phyloP scores from a whole-genome alignment of 2,113 vertebrate genomes.

The Uropsilus gracilis region DNA sequence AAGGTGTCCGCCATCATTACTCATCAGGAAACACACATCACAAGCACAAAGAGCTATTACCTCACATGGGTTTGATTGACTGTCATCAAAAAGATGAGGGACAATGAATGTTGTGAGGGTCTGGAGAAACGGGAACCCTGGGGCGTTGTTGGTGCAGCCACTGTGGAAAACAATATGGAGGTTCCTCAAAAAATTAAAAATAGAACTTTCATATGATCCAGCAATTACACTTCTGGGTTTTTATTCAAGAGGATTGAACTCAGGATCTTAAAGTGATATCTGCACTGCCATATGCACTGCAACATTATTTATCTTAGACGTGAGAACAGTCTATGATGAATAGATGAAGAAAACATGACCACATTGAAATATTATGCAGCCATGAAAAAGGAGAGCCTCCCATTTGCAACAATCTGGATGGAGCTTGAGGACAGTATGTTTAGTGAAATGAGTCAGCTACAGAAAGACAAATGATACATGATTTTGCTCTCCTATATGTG shows the following conservation, averaged over 20 bases:
- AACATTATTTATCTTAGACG: neutral
- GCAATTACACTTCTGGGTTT: neutral
- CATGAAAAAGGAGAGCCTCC: neutral
- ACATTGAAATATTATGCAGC: neutral
- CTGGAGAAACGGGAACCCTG: neutral
- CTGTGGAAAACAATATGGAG: neutral
- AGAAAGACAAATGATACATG: neutral
- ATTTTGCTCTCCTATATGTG: neutral
- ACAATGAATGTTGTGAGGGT: neutral
- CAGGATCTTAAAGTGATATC: neutral
- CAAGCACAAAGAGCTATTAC: neutral
- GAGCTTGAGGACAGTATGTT: neutral
- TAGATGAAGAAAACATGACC: neutral
- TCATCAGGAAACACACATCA: neutral
- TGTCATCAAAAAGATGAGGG: neutral
- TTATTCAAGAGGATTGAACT: neutral
- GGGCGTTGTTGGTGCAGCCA: neutral
- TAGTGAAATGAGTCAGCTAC: neutral
- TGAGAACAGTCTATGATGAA: neutral
- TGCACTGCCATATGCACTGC: neutral
- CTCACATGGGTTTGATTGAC: neutral
- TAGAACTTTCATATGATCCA: neutral
- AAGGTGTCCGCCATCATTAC: neutral
- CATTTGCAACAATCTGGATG: neutral
- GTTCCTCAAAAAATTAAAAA: neutral